Conservation (phyloP, 2,113 vertebrate species). For the Hippocampus mohnikei region DNA sequence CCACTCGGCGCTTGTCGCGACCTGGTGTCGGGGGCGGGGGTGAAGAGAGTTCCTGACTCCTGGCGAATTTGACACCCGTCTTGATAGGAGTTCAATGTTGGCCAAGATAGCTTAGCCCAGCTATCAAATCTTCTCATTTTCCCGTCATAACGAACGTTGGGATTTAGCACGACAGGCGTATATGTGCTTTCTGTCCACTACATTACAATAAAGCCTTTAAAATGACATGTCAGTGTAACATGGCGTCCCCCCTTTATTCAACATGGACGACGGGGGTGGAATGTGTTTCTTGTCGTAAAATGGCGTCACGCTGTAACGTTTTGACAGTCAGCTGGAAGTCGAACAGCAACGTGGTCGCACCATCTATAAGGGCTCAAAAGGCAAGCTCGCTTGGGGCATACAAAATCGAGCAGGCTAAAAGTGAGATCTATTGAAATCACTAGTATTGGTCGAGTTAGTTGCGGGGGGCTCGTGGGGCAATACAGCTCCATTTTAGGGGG, state of each 20-base stretch:
- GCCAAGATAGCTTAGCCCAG: neutral
- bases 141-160: neutral
- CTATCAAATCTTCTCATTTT: neutral
- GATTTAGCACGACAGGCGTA: neutral
- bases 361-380: neutral
- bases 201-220: neutral
- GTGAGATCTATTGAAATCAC: neutral
- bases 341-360: neutral
- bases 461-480: neutral
- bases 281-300: constrained; percentile 7
- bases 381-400: neutral
- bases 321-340: neutral
- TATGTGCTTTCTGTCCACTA: neutral
- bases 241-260: neutral
- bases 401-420: neutral
- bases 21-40: too few relatives aligned
- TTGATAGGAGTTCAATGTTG: constrained; percentile 3
- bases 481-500: neutral
- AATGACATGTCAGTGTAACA: neutral
- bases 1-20: neutral
- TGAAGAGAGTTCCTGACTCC: neutral
- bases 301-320: constrained; percentile 4
- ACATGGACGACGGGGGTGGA: constrained; percentile 3
- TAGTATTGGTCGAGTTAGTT: too few relatives aligned
- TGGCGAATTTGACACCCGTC: neutral